Percentiles rank a stretch among this genome's conserved stretches.
These are phyloP conservation scores for Electrona antarctica DNA, from an alignment of 2,113 vertebrate species.

Conservation along the genomic window DNA sequence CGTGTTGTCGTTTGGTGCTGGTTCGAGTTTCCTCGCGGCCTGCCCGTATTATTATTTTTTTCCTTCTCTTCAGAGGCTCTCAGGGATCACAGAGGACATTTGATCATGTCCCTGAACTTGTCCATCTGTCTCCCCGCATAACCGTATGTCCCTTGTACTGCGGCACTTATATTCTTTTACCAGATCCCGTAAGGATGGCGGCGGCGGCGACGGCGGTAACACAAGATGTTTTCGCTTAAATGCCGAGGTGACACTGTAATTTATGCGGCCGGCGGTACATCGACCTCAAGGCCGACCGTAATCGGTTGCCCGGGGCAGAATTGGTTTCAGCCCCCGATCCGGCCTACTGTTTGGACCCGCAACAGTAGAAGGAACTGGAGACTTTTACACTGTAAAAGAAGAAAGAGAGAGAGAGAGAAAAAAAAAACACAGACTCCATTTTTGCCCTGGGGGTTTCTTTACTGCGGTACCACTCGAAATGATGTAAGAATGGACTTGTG, in stretches of 20 bases:
- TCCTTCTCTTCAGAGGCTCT: slow-evolving; percentile 17
- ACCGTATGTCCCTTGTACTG: slow-evolving; percentile 29
- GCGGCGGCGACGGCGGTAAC: slow-evolving; percentile 43
- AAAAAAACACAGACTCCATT: slow-evolving; percentile 19
- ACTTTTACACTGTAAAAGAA: slow-evolving; percentile 9
- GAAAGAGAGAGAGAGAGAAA: too few relatives aligned
- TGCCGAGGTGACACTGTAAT: slow-evolving; percentile 38
- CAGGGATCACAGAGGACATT: slow-evolving; percentile 47
- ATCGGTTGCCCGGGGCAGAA: slow-evolving; percentile 10
- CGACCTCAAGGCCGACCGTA: slow-evolving; percentile 20
- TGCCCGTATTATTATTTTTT: neutral
- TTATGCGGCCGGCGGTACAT: slow-evolving; percentile 40
- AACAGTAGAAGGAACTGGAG: neutral
- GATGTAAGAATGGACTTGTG: neutral
- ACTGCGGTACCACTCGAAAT: slow-evolving; percentile 13
- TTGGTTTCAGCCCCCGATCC: slow-evolving; percentile 40
- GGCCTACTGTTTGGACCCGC: slow-evolving; percentile 42
- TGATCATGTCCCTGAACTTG: slow-evolving; percentile 47
- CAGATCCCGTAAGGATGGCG: slow-evolving; percentile 30
- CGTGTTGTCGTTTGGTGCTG: slow-evolving; percentile 40
- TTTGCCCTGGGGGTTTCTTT: slow-evolving; percentile 13
- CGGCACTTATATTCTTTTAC: slow-evolving; percentile 50
- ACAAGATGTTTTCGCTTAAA: slow-evolving; percentile 43
- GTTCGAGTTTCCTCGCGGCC: slow-evolving; percentile 44
- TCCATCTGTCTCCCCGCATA: slow-evolving; percentile 14